Percentiles rank a stretch among this genome's conserved stretches.
phyloP scores from a whole-genome alignment of 2,888 invertebrate species.

The Aproaerema taeniolella region DNA sequence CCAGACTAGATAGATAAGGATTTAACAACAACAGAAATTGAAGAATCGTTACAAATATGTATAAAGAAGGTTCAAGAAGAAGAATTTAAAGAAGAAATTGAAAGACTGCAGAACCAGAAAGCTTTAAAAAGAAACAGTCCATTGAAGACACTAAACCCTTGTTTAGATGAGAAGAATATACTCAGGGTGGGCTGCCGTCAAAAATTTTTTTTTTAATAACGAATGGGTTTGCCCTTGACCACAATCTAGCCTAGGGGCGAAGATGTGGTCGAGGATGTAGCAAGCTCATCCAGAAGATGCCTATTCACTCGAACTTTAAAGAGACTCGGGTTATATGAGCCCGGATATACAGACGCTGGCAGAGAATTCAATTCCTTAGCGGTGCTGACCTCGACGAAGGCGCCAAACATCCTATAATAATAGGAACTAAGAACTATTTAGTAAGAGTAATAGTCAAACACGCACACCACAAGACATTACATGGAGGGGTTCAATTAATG shows the following conservation, averaged over 20 bases:
- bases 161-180: conserved; percentile 6
- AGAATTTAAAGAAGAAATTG: background rate
- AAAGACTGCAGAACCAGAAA: background rate
- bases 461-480: conserved; percentile 16
- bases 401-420: conserved; percentile 13
- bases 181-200: conserved; percentile 12
- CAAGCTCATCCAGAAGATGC: too few relatives aligned
- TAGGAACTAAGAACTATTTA: conserved; percentile 5
- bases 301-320: too few relatives aligned
- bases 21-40: background rate
- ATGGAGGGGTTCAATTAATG: conserved; percentile 15
- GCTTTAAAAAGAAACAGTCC: background rate
- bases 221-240: too few relatives aligned
- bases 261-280: too few relatives aligned
- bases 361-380: too few relatives aligned
- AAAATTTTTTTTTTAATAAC: too few relatives aligned
- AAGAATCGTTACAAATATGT: background rate
- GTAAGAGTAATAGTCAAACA: conserved; percentile 12
- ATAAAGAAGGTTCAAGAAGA: background rate
- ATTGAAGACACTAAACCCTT: conserved; percentile 7
- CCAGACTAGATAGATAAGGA: background rate
- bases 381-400: conserved; percentile 4
- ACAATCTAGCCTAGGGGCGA: too few relatives aligned
- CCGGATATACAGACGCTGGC: too few relatives aligned
- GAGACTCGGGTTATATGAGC: too few relatives aligned